phyloP scores from a whole-genome alignment of 2,888 invertebrate species.

The Cloeon dipterum region DNA sequence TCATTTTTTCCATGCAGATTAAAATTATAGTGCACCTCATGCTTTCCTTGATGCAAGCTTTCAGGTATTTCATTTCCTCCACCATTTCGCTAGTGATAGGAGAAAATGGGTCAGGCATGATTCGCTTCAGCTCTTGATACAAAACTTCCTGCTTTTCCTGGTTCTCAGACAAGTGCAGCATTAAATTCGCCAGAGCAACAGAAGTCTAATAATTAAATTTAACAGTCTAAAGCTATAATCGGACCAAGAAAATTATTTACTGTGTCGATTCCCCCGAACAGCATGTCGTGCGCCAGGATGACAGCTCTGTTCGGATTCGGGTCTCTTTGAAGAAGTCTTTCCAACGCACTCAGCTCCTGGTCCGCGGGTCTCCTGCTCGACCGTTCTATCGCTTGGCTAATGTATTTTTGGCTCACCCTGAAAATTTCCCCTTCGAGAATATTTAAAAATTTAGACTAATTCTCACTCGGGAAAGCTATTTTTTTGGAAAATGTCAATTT shows the following conservation, averaged over 20 bases:
- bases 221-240: not conserved
- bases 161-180: conserved; percentile 12
- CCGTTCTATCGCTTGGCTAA: conserved; percentile 11
- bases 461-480: too few species aligned
- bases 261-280: conserved; percentile 44
- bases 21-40: conserved; percentile 27
- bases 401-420: conserved; percentile 10
- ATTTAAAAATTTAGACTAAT: too few species aligned
- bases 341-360: conserved; percentile 28
- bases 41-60: conserved; percentile 51
- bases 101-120: conserved; percentile 23
- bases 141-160: conserved; percentile 38
- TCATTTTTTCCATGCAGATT: too few species aligned
- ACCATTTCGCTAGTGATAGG: conserved; percentile 29
- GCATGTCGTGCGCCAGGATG: conserved; percentile 43
- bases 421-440: not conserved
- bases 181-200: not conserved
- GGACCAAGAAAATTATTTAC: too few species aligned
- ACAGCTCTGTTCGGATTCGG: conserved; percentile 25
- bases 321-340: conserved; percentile 26
- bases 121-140: conserved; percentile 28
- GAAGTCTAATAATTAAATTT: conserved; percentile 1
- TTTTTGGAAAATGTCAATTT: too few species aligned
- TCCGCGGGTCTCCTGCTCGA: not conserved
- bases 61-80: conserved; percentile 39